These are phyloP conservation scores for Ahaetulla prasina DNA, from an alignment of 2,113 vertebrate species.

Conservation along the genomic window DNA sequence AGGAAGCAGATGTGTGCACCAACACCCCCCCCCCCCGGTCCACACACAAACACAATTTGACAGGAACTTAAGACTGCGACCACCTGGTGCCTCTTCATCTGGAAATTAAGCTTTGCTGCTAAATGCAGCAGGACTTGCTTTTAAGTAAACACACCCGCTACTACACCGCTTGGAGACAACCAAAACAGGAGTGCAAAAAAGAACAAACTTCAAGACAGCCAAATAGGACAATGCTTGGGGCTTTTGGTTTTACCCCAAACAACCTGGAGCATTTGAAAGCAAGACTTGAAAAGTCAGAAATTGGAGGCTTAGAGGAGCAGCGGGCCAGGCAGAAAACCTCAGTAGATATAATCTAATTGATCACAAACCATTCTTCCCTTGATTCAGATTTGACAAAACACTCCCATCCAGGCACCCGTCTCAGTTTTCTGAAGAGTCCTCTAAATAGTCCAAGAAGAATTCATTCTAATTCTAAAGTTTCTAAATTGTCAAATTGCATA, in stretches of 20 bases:
- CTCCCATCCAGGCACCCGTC: neutral
- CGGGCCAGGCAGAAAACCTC: neutral
- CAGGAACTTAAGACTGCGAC: neutral
- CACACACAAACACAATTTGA: neutral
- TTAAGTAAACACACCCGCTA: neutral
- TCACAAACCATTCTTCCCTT: neutral
- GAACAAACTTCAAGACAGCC: neutral
- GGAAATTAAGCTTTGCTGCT: neutral
- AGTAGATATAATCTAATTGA: neutral
- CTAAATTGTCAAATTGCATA: neutral
- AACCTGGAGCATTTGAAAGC: neutral
- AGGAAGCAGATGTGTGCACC: neutral
- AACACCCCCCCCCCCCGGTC: neutral
- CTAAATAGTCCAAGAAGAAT: no score
- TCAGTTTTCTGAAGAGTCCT: no score
- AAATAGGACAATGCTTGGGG: neutral
- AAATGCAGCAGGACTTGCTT: neutral
- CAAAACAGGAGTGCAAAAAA: neutral
- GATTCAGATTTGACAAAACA: neutral
- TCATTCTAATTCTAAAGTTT: no score
- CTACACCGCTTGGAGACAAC: neutral
- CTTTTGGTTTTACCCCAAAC: neutral
- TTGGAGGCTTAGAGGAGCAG: neutral
- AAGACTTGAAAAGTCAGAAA: neutral
- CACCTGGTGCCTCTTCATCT: neutral